Evolutionary conservation across 1,140 invertebrate genomes (phyloP).

Genomic region (Caenorhabditis tropicalis): DNA sequence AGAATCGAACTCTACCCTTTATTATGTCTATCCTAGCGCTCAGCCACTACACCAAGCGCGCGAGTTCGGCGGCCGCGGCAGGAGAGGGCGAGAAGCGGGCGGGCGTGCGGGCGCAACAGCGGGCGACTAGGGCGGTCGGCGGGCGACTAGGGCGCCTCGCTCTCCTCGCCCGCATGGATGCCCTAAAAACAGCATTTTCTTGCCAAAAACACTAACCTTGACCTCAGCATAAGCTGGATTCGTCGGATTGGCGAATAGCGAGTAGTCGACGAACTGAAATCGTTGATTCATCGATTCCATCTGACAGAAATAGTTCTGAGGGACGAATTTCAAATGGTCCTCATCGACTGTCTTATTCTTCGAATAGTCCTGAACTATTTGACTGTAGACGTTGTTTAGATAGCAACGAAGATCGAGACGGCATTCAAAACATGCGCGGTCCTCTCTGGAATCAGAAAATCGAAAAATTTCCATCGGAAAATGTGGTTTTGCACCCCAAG

Average conservation of each 20-base stretch:
- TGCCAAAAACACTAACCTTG: not conserved
- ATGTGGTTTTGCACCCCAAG: not conserved
- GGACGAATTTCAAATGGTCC: not conserved
- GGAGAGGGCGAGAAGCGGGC: too few species aligned
- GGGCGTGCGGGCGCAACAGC: too few species aligned
- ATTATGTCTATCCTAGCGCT: too few species aligned
- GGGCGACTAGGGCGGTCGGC: too few species aligned
- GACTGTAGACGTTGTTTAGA: not conserved
- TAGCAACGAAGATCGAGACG: not conserved
- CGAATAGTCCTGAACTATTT: not conserved
- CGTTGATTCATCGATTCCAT: not conserved
- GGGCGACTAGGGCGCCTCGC: too few species aligned
- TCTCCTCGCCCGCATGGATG: too few species aligned
- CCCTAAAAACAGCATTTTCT: too few species aligned
- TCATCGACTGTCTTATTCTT: not conserved
- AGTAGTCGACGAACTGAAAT: not conserved
- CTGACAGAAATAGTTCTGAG: conserved; percentile 10
- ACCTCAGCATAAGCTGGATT: not conserved
- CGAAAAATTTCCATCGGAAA: not conserved
- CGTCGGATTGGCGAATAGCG: not conserved
- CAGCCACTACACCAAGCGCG: too few species aligned
- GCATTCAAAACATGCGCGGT: not conserved
- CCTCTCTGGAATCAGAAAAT: not conserved
- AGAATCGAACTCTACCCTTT: too few species aligned
- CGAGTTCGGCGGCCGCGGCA: too few species aligned